These are phyloP conservation scores for Thaumetopoea pityocampa DNA, from an alignment of 1,140 invertebrate species.

Conservation along the genomic window DNA sequence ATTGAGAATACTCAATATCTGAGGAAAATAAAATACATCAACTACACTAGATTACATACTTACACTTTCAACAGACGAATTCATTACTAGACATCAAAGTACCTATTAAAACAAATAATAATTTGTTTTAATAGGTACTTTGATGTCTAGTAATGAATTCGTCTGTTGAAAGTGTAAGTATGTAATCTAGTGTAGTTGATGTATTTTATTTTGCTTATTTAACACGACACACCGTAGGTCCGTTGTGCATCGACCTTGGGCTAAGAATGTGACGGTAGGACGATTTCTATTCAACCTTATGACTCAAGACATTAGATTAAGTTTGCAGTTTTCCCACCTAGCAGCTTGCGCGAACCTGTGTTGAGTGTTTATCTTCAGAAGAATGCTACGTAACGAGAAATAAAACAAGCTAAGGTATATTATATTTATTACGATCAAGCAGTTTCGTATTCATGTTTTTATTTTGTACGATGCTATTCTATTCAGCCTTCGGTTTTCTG, in stretches of 20 bases:
- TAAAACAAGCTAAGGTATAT: too few relatives aligned
- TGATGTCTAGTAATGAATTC: background rate
- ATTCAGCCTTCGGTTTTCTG: too few relatives aligned
- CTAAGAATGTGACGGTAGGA: slow-evolving; percentile 39
- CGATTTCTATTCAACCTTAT: slow-evolving; percentile 28
- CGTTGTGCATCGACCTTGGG: slow-evolving; percentile 47
- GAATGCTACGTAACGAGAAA: too few relatives aligned
- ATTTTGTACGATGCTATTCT: too few relatives aligned
- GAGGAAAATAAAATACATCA: slow-evolving; percentile 25
- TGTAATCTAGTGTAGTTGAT: slow-evolving; percentile 23
- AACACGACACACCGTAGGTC: slow-evolving; percentile 23
- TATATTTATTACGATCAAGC: too few relatives aligned
- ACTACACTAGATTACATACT: slow-evolving; percentile 22
- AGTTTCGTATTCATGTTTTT: too few relatives aligned
- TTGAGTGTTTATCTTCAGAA: slow-evolving; percentile 14
- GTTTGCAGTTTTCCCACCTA: slow-evolving; percentile 3
- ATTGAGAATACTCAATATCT: background rate
- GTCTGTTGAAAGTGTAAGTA: slow-evolving; percentile 16
- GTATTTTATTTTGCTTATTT: slow-evolving; percentile 24
- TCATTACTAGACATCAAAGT: background rate
- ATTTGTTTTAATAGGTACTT: background rate
- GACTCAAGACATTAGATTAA: slow-evolving; percentile 15
- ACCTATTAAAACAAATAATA: background rate
- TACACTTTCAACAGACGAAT: slow-evolving; percentile 10
- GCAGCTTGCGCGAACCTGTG: background rate